Base-by-base conservation (phyloP, 2,888 invertebrate species). In the Drosophila siamana region DNA sequence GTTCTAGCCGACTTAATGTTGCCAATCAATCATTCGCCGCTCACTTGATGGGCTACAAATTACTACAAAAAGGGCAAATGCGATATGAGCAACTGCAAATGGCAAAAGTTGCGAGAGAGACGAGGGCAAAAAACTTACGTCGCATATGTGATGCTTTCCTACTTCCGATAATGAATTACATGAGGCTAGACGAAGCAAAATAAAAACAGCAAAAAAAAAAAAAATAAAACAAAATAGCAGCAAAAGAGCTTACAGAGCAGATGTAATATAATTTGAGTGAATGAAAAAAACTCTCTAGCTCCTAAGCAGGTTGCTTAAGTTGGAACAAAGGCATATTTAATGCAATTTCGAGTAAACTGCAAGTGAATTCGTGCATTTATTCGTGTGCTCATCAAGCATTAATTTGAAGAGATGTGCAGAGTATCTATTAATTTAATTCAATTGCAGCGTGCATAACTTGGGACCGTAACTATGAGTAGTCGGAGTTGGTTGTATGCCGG, bases 391-490 rank as follows among this genome's bases (percentile, higher is more conserved):
- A n/a, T n/a, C n/a, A n/a, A n/a, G n/a, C n/a, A n/a, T n/a, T n/a
- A n/a, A n/a, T n/a, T n/a, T n/a, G n/a, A n/a, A n/a, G n/a, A n/a
- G n/a, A n/a, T n/a, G 54, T 47, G 24, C 26, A 48, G 69, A 43
- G 69, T 54, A 19, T 60, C 38, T 50, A 69, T 77, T 69, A 69
- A 77, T 76, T 78, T 73, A 76, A 80, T 76, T 73, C 69, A 81
- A 74, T 79, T 79, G 78, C 79, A 65, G 44, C 48, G 60, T 56
- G 72, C 60, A 79, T 50, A 80, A 83, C 70, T 80, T 80, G 78
- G 41, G 11, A 19, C 2, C 19, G 16, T 16, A 51, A 24, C n/a
- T n/a, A n/a, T n/a, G n/a, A n/a, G n/a, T n/a, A n/a, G n/a, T n/a
- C n/a, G n/a, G n/a, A n/a, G n/a, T n/a, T n/a, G n/a, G n/a, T n/a